Evolutionary conservation across 1,140 invertebrate species (phyloP).

Genomic region (Pachyrhynchus sulphureomaculatus): DNA sequence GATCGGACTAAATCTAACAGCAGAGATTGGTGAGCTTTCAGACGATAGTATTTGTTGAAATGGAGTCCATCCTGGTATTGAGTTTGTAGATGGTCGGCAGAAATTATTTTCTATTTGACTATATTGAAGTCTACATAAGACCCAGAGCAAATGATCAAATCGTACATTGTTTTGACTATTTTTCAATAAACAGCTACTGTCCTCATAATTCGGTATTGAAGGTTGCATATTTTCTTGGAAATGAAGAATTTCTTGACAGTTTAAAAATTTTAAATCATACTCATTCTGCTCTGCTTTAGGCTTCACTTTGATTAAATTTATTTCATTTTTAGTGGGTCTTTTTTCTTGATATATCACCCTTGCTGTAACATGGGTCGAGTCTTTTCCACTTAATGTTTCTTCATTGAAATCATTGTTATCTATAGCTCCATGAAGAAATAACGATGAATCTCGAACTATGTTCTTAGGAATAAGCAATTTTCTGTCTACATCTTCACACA

Average conservation of each 20-base stretch:
- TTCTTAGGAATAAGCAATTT: constrained; percentile 2
- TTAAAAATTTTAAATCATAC: constrained; percentile 21
- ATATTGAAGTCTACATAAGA: constrained; percentile 30
- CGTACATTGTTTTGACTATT: constrained; percentile 17
- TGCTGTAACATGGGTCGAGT: constrained; percentile 21
- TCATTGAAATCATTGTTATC: constrained; percentile 30
- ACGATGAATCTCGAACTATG: constrained; percentile 9
- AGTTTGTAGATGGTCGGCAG: constrained; percentile 19
- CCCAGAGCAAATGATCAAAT: constrained; percentile 28
- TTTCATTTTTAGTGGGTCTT: constrained; percentile 2
- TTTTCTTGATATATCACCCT: constrained; percentile 27
- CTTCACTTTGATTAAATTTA: constrained; percentile 20
- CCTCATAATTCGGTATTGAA: constrained; percentile 4
- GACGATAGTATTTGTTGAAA: constrained; percentile 29
- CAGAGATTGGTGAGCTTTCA: constrained; percentile 19
- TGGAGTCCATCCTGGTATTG: constrained; percentile 27
- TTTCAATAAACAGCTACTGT: constrained; percentile 9
- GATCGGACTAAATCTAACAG: constrained; percentile 19
- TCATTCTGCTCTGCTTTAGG: constrained; percentile 13
- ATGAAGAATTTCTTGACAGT: constrained; percentile 18
- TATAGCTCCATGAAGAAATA: constrained; percentile 30
- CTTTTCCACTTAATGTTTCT: constrained; percentile 29
- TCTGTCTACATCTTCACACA: constrained; percentile 4
- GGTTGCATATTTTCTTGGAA: constrained; percentile 8
- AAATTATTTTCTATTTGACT: constrained; percentile 21